Conservation (phyloP, 2,797 vertebrate genomes). For the Ceryle rudis region DNA sequence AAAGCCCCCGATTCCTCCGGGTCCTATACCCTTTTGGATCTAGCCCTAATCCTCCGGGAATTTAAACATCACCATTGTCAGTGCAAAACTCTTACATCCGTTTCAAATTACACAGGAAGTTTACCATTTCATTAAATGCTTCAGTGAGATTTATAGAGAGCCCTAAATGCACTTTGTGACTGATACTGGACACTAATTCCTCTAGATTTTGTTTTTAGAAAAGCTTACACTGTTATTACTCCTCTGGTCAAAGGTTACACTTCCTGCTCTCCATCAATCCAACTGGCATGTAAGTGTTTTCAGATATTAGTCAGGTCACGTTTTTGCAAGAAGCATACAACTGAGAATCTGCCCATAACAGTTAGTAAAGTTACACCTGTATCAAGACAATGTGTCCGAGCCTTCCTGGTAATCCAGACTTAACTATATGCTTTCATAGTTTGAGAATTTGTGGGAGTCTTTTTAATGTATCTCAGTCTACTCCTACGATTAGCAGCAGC, state of each 20-base stretch:
- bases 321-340: conserved; percentile 37
- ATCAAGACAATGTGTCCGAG: neutral
- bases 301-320: conserved; percentile 72
- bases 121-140: conserved; percentile 76
- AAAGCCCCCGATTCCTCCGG: neutral
- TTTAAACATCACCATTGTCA: neutral
- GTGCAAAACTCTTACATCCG: conserved; percentile 46
- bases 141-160: conserved; percentile 76
- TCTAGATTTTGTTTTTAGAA: conserved; percentile 69
- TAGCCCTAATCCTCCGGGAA: neutral
- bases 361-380: conserved; percentile 35
- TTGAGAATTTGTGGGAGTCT: neutral
- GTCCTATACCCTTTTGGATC: neutral
- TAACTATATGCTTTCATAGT: neutral
- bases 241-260: conserved; percentile 77
- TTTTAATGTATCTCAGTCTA: neutral
- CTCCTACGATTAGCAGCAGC: neutral
- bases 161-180: conserved; percentile 73
- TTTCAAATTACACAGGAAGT: conserved; percentile 77
- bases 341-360: conserved; percentile 27
- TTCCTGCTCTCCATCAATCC: conserved; percentile 77
- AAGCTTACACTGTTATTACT: conserved; percentile 69
- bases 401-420: neutral
- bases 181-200: conserved; percentile 72
- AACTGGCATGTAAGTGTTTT: conserved; percentile 64